These are phyloP conservation scores for Notodromas monacha DNA, from an alignment of 2,888 invertebrate species.

Conservation along the genomic window DNA sequence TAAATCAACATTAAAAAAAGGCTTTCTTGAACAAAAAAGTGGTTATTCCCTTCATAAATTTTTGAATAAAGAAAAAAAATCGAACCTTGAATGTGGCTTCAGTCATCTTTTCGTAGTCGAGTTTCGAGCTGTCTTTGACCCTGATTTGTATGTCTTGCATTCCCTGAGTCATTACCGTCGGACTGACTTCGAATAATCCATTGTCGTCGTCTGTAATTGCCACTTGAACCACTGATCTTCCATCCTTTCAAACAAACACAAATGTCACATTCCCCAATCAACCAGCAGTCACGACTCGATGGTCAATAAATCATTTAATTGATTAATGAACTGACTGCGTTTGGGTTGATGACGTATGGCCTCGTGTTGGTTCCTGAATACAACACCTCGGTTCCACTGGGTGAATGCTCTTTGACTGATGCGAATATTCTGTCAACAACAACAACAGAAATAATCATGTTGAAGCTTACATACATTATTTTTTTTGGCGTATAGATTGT, in stretches of 20 bases:
- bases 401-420: not conserved
- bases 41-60: too few relatives aligned
- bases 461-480: too few relatives aligned
- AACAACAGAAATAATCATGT: too few relatives aligned
- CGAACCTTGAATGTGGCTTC: conserved; percentile 32
- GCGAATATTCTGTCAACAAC: too few relatives aligned
- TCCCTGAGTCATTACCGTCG: conserved; percentile 37
- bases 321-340: too few relatives aligned
- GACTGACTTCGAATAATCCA: conserved; percentile 60
- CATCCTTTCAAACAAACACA: not conserved
- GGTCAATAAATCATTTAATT: too few relatives aligned
- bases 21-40: too few relatives aligned
- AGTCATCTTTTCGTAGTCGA: conserved; percentile 51
- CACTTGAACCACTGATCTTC: not conserved
- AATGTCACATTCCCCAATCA: too few relatives aligned
- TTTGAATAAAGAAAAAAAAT: not conserved
- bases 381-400: not conserved
- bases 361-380: not conserved
- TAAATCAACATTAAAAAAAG: too few relatives aligned
- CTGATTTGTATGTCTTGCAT: conserved; percentile 42
- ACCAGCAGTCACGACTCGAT: too few relatives aligned
- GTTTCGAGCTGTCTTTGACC: conserved; percentile 40
- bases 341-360: not conserved
- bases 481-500: too few relatives aligned
- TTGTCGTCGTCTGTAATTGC: conserved; percentile 31